Evolutionary conservation across 2,113 vertebrate species (phyloP).

Genomic region (Promerops cafer): DNA sequence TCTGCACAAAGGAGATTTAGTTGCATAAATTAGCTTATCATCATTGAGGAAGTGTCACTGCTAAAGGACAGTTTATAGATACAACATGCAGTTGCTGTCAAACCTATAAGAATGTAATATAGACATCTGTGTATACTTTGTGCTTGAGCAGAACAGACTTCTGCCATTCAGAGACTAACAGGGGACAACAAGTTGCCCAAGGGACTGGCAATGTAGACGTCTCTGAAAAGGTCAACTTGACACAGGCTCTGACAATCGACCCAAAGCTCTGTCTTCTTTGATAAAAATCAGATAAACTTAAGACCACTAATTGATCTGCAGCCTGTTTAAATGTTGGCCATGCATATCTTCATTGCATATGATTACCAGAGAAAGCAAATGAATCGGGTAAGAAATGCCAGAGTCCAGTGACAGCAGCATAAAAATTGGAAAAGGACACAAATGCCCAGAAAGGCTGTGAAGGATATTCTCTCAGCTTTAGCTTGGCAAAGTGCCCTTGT

Average conservation of each 20-base stretch:
- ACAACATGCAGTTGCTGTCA: constrained; percentile 99
- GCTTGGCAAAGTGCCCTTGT: constrained; percentile 57
- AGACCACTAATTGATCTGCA: constrained; percentile 91
- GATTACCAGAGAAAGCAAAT: constrained; percentile 82
- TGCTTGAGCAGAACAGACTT: constrained; percentile 97
- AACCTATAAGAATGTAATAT: constrained; percentile 90
- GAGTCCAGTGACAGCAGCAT: constrained; percentile 74
- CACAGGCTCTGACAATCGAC: constrained; percentile 97
- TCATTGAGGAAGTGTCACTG: constrained; percentile 98
- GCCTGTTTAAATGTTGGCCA: constrained; percentile 89
- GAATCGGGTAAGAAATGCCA: constrained; percentile 77
- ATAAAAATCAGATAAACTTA: constrained; percentile 99
- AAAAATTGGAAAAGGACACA: constrained; percentile 70
- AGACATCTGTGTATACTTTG: constrained; percentile 99
- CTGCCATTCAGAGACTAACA: constrained; percentile 98
- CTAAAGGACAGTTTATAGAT: constrained; percentile 99
- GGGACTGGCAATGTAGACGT: constrained; percentile 87
- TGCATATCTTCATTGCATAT: constrained; percentile 90
- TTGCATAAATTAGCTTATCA: constrained; percentile 98
- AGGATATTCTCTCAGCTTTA: constrained; percentile 59
- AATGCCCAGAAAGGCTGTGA: constrained; percentile 47
- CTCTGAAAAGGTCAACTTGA: constrained; percentile 99
- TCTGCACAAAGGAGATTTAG: constrained; percentile 99
- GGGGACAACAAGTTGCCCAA: constrained; percentile 87
- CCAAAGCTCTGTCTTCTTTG: constrained; percentile 95